A percentile compares a stretch with the other conserved stretches of the same genome.
phyloP scores from a whole-genome alignment of 2,797 vertebrate species.

The Taeniopygia guttata region DNA sequence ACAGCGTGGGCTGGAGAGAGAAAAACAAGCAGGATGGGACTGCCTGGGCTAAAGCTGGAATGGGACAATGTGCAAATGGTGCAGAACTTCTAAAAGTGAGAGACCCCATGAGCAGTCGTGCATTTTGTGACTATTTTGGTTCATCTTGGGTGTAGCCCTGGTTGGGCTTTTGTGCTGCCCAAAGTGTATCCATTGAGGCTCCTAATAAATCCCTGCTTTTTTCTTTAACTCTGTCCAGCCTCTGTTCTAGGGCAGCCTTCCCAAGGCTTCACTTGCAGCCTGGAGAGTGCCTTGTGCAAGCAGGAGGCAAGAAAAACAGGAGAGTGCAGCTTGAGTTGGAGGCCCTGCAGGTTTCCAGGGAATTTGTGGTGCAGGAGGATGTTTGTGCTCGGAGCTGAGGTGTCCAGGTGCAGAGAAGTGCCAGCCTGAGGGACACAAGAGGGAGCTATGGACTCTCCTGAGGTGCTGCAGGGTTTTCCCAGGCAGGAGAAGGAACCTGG shows the following conservation, averaged over 20 bases:
- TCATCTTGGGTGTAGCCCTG: neutral
- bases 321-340: neutral
- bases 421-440: constrained; percentile 17
- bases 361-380: neutral
- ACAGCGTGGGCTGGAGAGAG: rapidly evolving
- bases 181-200: neutral
- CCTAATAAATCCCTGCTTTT: neutral
- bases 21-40: neutral
- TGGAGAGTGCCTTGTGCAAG: neutral
- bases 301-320: neutral
- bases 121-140: neutral
- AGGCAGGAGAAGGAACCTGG: neutral
- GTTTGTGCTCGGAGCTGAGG: neutral
- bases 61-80: neutral
- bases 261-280: neutral
- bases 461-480: neutral
- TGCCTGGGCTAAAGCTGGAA: neutral
- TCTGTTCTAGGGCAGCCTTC: neutral
- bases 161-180: neutral
- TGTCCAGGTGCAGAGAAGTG: neutral
- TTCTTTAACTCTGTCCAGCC: rapidly evolving
- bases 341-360: neutral
- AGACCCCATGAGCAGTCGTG: rapidly evolving
- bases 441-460: constrained; percentile 29
- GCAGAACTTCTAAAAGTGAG: neutral